Conservation (phyloP, 2,797 vertebrate species). For the Poeciliopsis presidionis region DNA sequence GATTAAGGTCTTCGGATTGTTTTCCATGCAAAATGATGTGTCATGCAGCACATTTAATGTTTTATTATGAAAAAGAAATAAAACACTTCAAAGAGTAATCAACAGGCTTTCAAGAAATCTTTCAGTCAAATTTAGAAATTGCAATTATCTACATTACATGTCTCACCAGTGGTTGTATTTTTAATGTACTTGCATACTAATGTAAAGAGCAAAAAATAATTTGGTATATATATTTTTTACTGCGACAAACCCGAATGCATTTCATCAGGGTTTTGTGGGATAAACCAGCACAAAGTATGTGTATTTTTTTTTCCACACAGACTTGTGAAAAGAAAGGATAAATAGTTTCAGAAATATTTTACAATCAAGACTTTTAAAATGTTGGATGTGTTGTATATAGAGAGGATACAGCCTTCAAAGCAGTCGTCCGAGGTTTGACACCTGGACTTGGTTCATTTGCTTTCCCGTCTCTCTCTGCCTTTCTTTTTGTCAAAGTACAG, state of each 20-base stretch:
- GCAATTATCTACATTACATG: slow-evolving; percentile 23
- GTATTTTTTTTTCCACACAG: neutral
- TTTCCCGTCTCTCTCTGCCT: neutral
- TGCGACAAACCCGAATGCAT: neutral
- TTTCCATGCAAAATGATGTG: slow-evolving; percentile 82
- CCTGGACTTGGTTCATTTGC: neutral
- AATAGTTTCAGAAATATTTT: neutral
- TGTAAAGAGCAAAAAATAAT: slow-evolving; percentile 9
- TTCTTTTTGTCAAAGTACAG: neutral
- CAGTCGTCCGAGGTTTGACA: neutral
- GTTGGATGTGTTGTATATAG: neutral
- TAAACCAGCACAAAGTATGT: neutral
- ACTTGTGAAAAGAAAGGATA: neutral
- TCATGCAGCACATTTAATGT: slow-evolving; percentile 79
- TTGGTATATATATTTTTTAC: neutral
- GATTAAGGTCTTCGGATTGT: slow-evolving; percentile 78
- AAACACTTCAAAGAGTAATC: slow-evolving; percentile 73
- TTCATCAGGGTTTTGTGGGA: neutral
- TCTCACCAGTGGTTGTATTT: slow-evolving; percentile 55
- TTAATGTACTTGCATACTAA: slow-evolving; percentile 52
- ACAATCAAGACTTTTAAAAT: neutral
- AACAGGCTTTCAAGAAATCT: slow-evolving; percentile 40
- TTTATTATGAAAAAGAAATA: slow-evolving; percentile 70
- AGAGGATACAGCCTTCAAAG: neutral
- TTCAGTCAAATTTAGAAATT: slow-evolving; percentile 31